Evolutionary conservation across 1,140 invertebrate species (phyloP), one percentile per base, ranked within the genome.

Genomic region (Apolygus lucorum): DNA sequence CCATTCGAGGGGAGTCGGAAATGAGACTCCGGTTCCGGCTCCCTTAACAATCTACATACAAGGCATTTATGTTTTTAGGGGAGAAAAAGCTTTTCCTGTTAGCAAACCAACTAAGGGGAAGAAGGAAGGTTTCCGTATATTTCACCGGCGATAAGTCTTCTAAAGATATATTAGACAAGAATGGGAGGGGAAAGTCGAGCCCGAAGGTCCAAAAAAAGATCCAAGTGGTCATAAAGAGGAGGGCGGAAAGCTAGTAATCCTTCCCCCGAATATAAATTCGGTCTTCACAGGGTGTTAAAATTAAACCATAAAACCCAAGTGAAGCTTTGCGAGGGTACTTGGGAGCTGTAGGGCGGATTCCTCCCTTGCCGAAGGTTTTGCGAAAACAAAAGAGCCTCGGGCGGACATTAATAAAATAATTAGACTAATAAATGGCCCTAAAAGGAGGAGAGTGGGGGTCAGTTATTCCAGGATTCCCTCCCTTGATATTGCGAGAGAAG

Each of bases 231-330:
- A 49, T 49, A 49, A 49, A 49, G 34, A 49, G 17, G 34, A 49
- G 34, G 34, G 34, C 8, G 34, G 17, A 49, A 17, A 17, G 34
- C 34, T 11, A 49, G 34, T 49, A 49, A 49, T 49, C 34, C 34
- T 49, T 17, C 34, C 34, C 34, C 17, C 34, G 34, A 49, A 49
- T 49, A 49, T 49, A 49, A 49, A 49, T 49, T 49, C 34, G 8
- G 8, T 49, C 34, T 49, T 49, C 8, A 49, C 8, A 11, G 34
- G 34, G 34, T 49, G 34, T 8, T 49, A 49, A 49, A 49, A 49
- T 49, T 49, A 49, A 49, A 49, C 34, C 34, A 49, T 49, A 49
- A 49, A 49, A 49, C n/a, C 34, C 34, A 49, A 49, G 34, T 49
- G 17, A 49, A 49, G 34, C 34, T 49, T 17, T 17, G 8, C 8